Conservation (phyloP, 2,797 vertebrate species). For the Protonibea diacanthus region DNA sequence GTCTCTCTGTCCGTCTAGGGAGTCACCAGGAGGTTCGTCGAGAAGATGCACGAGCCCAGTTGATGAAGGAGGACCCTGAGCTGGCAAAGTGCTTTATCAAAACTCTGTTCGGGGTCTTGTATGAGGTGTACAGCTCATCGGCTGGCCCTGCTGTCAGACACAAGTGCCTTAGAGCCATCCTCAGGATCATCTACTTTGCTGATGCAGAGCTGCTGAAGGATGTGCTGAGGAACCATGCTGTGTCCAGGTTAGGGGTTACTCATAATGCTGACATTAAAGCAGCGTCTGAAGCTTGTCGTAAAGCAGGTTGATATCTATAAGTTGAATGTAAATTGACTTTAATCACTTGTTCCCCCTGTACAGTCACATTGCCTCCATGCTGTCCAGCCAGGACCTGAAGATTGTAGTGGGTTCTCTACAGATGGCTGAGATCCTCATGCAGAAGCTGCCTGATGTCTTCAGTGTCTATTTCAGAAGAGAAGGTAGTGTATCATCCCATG, state of each 20-base stretch:
- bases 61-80: slow-evolving; percentile 99
- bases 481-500: slow-evolving; percentile 82
- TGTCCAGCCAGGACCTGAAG: slow-evolving; percentile 99
- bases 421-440: slow-evolving; percentile 99
- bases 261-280: neutral
- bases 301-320: neutral
- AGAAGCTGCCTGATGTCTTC: slow-evolving; percentile 99
- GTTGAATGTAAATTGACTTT: neutral
- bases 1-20: slow-evolving; percentile 77
- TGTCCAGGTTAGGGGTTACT: slow-evolving; percentile 90
- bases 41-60: slow-evolving; percentile 97
- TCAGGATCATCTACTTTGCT: slow-evolving; percentile 99
- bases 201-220: slow-evolving; percentile 99
- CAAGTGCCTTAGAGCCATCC: slow-evolving; percentile 99
- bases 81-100: slow-evolving; percentile 99
- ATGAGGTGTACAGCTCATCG: slow-evolving; percentile 99
- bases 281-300: neutral
- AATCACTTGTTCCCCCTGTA: slow-evolving; percentile 50
- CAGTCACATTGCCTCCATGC: slow-evolving; percentile 99
- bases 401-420: slow-evolving; percentile 99
- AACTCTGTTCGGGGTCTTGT: slow-evolving; percentile 98
- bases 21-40: slow-evolving; percentile 95
- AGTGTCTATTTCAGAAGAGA: slow-evolving; percentile 99
- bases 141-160: slow-evolving; percentile 99
- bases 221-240: slow-evolving; percentile 98